Conservation (phyloP, 2,888 invertebrate species). For the Spatulosminthurus flaviceps region DNA sequence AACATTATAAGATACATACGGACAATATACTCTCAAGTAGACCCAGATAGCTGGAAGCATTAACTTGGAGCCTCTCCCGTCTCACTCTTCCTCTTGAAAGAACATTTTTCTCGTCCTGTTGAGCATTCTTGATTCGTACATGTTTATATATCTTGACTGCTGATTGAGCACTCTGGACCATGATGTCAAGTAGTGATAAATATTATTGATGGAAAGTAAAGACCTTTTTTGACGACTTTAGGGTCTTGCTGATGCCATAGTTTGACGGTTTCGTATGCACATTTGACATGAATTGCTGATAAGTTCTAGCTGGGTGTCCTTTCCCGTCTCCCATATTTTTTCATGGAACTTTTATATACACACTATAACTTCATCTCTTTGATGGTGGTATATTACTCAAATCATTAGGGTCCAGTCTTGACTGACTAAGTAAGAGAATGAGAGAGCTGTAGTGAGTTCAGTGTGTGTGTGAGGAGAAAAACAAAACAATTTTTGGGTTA, state of each 20-base stretch:
- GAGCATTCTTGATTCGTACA: constrained; percentile 40
- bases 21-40: neutral
- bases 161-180: constrained; percentile 48
- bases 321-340: constrained; percentile 36
- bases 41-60: constrained; percentile 10
- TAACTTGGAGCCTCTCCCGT: neutral
- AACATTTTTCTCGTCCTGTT: constrained; percentile 5
- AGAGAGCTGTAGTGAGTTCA: too few relatives aligned
- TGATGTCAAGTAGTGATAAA: constrained; percentile 51
- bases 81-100: constrained; percentile 6
- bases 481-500: constrained; percentile 12
- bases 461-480: neutral
- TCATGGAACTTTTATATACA: neutral
- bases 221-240: constrained; percentile 48
- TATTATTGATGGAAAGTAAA: constrained; percentile 50
- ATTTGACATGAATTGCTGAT: constrained; percentile 43
- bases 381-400: constrained; percentile 41
- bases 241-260: constrained; percentile 42
- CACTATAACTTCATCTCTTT: neutral
- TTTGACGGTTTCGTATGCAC: constrained; percentile 41
- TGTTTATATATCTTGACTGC: constrained; percentile 36
- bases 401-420: neutral
- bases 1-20: neutral
- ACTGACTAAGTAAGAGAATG: too few relatives aligned
- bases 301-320: constrained; percentile 46